phyloP scores from a whole-genome alignment of 2,113 vertebrate species.

The Lophochroa leadbeateri region DNA sequence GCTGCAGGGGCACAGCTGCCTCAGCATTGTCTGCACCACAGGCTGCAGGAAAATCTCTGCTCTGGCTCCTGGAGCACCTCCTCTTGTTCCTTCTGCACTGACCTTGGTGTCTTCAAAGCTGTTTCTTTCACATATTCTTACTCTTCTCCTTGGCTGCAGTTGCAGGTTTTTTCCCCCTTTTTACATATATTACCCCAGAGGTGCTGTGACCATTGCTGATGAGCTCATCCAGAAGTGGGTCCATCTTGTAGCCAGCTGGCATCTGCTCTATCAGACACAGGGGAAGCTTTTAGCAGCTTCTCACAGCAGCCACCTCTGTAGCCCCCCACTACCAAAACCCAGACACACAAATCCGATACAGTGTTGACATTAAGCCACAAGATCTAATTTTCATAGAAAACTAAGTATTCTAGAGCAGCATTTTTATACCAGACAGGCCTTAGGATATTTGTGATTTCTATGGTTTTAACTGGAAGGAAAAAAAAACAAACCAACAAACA shows the following conservation, averaged over 20 bases:
- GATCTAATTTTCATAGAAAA: conserved; percentile 50
- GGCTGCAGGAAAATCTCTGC: neutral
- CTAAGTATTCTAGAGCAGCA: conserved; percentile 29
- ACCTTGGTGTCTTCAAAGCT: neutral
- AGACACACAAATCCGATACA: neutral
- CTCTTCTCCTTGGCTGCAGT: neutral
- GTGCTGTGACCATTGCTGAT: neutral
- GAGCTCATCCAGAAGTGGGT: neutral
- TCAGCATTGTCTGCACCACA: neutral
- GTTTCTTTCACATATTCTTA: neutral
- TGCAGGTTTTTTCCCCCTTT: neutral
- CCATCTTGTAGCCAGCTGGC: neutral
- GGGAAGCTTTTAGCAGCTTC: neutral
- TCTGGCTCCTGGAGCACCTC: neutral
- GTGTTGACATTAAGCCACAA: conserved; percentile 51
- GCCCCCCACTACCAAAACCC: neutral
- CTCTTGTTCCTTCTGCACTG: neutral
- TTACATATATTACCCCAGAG: neutral
- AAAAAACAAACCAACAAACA: neutral
- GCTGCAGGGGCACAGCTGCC: neutral
- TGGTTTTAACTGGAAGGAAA: conserved; percentile 1
- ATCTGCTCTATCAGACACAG: neutral
- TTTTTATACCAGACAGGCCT: conserved; percentile 13
- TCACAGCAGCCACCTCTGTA: neutral
- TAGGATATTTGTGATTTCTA: conserved; percentile 28